phyloP scores from a whole-genome alignment of 2,888 invertebrate species.

The Rhaphigaster nebulosa region DNA sequence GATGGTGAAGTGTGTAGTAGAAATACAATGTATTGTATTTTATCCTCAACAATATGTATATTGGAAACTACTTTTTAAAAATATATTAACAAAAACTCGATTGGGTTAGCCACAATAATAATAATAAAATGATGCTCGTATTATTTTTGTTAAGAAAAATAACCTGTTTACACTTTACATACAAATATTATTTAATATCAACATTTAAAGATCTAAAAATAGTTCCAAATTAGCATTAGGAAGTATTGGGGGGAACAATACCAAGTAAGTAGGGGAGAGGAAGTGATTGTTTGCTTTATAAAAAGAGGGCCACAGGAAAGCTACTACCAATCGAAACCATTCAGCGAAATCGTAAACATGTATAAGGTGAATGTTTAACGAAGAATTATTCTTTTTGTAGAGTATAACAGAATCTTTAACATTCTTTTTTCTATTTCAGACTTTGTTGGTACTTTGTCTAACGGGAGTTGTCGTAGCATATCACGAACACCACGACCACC shows the following conservation, averaged over 20 bases:
- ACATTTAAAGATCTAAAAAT: too few relatives aligned
- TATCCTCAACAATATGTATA: too few relatives aligned
- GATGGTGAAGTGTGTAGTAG: too few relatives aligned
- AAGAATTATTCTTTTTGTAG: too few relatives aligned
- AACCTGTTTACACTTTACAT: too few relatives aligned
- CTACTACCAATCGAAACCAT: conserved; percentile 44
- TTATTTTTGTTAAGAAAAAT: too few relatives aligned
- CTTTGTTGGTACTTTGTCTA: conserved; percentile 48
- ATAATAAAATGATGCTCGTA: too few relatives aligned
- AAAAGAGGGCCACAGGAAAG: neutral
- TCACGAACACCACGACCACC: neutral
- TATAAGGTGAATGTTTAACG: neutral
- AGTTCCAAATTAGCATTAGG: neutral
- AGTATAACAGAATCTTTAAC: neutral
- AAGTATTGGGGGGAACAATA: conserved; percentile 2
- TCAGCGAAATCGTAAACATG: conserved; percentile 45
- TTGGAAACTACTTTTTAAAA: too few relatives aligned
- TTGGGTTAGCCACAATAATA: too few relatives aligned
- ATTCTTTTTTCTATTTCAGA: conserved; percentile 32
- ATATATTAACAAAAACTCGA: too few relatives aligned
- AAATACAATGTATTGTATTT: too few relatives aligned
- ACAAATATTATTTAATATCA: too few relatives aligned
- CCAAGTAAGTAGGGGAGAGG: neutral
- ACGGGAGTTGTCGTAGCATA: neutral
- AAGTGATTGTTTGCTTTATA: conserved; percentile 7